Percentiles rank a stretch among this genome's conserved stretches.
phyloP scores from a whole-genome alignment of 2,113 vertebrate species.

The Phodopus roborovskii region DNA sequence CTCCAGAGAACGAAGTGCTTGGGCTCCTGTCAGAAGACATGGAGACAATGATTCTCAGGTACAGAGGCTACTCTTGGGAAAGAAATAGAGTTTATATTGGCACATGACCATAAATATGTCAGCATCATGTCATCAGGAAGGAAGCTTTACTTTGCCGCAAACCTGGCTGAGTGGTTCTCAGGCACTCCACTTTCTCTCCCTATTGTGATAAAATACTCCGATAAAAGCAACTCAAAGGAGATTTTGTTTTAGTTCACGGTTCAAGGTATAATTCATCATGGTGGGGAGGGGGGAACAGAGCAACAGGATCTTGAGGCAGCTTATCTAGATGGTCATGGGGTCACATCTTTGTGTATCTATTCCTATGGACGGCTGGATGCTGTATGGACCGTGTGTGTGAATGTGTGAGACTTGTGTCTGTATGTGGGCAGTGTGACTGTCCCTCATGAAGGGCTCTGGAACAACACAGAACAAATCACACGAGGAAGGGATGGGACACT shows the following conservation, averaged over 20 bases:
- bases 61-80: not conserved
- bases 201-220: not conserved
- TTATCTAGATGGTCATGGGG: too few relatives aligned
- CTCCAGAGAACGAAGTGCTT: not conserved
- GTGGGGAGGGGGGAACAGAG: not conserved
- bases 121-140: not conserved
- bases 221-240: not conserved
- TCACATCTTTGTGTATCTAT: not conserved
- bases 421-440: not conserved
- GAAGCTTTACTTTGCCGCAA: not conserved
- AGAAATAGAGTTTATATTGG: not conserved
- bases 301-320: not conserved
- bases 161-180: not conserved
- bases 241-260: not conserved
- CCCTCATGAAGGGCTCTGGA: not conserved
- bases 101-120: not conserved
- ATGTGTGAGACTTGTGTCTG: not conserved
- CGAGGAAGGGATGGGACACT: not conserved
- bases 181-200: not conserved
- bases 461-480: not conserved
- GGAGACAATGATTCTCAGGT: not conserved
- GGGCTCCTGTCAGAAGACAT: not conserved
- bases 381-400: not conserved
- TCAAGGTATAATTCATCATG: not conserved
- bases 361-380: not conserved